Percentiles rank a stretch among this genome's conserved stretches.
Conservation (phyloP, 2,797 vertebrate genomes). For the Gambusia yucatana region DNA sequence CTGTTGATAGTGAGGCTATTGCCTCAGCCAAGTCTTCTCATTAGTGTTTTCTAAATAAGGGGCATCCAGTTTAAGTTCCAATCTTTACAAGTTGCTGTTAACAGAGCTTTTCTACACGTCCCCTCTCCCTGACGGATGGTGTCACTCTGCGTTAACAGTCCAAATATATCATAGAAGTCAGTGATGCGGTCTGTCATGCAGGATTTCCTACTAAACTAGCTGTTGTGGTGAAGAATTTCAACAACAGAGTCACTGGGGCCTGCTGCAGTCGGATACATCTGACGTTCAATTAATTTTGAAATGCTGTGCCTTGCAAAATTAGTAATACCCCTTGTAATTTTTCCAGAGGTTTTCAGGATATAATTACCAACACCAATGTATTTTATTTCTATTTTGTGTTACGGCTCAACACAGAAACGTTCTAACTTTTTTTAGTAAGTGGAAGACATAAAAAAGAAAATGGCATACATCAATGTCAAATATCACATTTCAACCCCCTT, state of each 20-base stretch:
- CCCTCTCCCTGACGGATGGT: slow-evolving; percentile 36
- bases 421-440: not conserved
- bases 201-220: slow-evolving; percentile 60
- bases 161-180: slow-evolving; percentile 55
- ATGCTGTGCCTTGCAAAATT: not conserved
- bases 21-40: slow-evolving; percentile 59
- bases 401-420: not conserved
- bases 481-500: not conserved
- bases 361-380: not conserved
- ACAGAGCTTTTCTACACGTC: slow-evolving; percentile 46
- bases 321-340: not conserved
- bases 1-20: slow-evolving; percentile 42
- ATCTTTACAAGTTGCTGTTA: slow-evolving; percentile 63
- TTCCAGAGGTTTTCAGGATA: not conserved
- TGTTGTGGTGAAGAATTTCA: slow-evolving; percentile 33
- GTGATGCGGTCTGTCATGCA: slow-evolving; percentile 42
- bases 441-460: not conserved
- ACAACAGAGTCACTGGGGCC: slow-evolving; percentile 23
- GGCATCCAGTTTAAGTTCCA: slow-evolving; percentile 75
- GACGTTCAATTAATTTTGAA: not conserved
- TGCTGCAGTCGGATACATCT: slow-evolving; percentile 6
- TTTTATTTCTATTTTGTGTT: not conserved
- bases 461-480: not conserved
- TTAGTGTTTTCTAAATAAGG: slow-evolving; percentile 76
- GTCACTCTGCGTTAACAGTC: slow-evolving; percentile 44